Base-by-base conservation (phyloP, 2,113 vertebrate species). In the Falcunculus frontatus region DNA sequence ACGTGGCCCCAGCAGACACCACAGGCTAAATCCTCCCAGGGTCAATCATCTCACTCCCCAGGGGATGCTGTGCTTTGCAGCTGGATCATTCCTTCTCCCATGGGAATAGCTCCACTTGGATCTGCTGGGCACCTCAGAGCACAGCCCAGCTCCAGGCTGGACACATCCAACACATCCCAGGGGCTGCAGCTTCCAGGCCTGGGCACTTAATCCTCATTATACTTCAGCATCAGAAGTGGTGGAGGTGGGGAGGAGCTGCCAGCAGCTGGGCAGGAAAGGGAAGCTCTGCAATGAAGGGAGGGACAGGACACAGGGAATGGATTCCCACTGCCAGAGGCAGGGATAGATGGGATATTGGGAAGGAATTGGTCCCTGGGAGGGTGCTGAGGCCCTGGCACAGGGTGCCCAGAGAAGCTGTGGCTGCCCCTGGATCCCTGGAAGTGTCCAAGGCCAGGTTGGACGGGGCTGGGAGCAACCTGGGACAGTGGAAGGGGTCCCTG, bases 401-500 rank as follows among this genome's bases (percentile, higher is more conserved):
- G 42, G 6, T 32, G 21, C 15, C 22, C 60, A 59, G 53, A 82
- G 39, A 1, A n/a, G 53, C 69, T 82, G 53, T 47, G 53, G 78
- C 53, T 46, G 39, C 29, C 6, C 33, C 33, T 57, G 60, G 35
- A 60, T 47, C 53, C 46, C 53, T 68, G 78, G 16, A 3, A 82
- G 39, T 47, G 78, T 2, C 62, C 62, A 19, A 50, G 33, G 15
- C 44, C 44, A 50, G 50, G 37, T 0, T 81, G 63, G 44, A n/a
- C n/a, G n/a, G n/a, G n/a, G n/a, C n/a, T n/a, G n/a, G n/a, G n/a
- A 81, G 5, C 37, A 0, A 0, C 22, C 52, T 74, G 86, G 27
- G 27, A 0, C 0, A 2, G 37, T 65, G 52, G 18, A 0, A 89
- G 5, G 0, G 44, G 52, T 46, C 33, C 44, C 27, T 57, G 27